Conservation (phyloP, 2,113 vertebrate genomes). For the Eubucco bourcierii region DNA sequence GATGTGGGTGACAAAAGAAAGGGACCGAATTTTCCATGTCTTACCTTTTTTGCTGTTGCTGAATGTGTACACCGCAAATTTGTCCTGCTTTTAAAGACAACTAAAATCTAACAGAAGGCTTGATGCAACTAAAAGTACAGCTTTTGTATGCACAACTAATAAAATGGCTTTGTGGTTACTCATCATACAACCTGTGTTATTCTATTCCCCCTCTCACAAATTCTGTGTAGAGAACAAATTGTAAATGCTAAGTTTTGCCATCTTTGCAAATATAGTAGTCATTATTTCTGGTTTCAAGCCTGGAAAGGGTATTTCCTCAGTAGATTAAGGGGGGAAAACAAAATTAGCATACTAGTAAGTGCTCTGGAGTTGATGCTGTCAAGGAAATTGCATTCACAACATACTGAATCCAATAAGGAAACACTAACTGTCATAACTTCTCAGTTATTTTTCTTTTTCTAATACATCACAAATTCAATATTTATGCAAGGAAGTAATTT, state of each 20-base stretch:
- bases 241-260: neutral
- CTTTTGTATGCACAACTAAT: neutral
- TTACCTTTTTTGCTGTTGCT: neutral
- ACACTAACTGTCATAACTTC: conserved; percentile 27
- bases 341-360: neutral
- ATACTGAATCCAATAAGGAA: conserved; percentile 30
- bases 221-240: neutral
- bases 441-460: conserved; percentile 13
- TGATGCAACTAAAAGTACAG: neutral
- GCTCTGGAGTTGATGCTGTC: conserved; percentile 23
- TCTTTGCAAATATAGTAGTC: neutral
- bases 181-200: neutral
- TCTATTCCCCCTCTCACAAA: neutral
- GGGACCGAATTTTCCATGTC: neutral
- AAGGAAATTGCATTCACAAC: conserved; percentile 37
- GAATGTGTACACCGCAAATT: neutral
- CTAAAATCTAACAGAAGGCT: neutral
- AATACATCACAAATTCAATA: conserved; percentile 51
- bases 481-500: conserved; percentile 39
- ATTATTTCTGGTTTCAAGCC: neutral
- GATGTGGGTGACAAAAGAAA: neutral
- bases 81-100: neutral
- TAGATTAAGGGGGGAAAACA: neutral
- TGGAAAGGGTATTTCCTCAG: neutral
- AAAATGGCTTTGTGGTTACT: neutral